These are phyloP conservation scores for Myrmecophaga tridactyla DNA, from an alignment of 2,113 vertebrate species.

Conservation along the genomic window DNA sequence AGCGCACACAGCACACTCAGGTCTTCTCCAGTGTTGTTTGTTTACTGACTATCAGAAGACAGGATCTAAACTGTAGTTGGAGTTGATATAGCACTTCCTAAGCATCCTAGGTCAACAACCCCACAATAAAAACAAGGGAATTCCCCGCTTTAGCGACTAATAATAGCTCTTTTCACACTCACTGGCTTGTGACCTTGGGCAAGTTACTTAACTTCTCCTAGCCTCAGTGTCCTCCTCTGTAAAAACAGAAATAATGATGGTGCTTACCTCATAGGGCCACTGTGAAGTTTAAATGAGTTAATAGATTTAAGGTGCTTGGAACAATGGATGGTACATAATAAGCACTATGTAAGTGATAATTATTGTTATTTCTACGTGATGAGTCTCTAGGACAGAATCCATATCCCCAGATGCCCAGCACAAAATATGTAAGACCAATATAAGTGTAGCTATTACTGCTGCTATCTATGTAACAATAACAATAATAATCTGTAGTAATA, in stretches of 20 bases:
- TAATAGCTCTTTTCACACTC: constrained; percentile 46
- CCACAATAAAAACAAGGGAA: constrained; percentile 62
- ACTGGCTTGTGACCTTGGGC: neutral
- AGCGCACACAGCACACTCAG: neutral
- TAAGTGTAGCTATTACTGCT: neutral
- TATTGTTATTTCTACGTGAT: constrained; percentile 24
- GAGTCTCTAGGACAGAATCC: neutral
- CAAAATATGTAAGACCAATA: neutral
- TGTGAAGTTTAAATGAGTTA: constrained; percentile 6
- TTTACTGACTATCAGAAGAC: constrained; percentile 53
- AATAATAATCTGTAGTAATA: neutral
- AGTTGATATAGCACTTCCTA: constrained; percentile 71
- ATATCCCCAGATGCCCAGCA: neutral
- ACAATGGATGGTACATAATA: neutral
- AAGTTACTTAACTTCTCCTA: constrained; percentile 53
- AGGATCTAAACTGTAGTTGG: constrained; percentile 50
- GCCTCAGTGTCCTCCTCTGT: neutral
- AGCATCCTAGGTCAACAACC: constrained; percentile 61
- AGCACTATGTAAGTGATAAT: neutral
- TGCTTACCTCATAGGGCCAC: neutral
- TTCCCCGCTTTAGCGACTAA: constrained; percentile 41
- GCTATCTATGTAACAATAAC: neutral
- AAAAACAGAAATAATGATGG: neutral
- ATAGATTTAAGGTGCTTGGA: neutral
- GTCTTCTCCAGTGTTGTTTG: constrained; percentile 19